phyloP scores from a whole-genome alignment of 2,888 invertebrate genomes.

The Zaprionus bogoriensis region DNA sequence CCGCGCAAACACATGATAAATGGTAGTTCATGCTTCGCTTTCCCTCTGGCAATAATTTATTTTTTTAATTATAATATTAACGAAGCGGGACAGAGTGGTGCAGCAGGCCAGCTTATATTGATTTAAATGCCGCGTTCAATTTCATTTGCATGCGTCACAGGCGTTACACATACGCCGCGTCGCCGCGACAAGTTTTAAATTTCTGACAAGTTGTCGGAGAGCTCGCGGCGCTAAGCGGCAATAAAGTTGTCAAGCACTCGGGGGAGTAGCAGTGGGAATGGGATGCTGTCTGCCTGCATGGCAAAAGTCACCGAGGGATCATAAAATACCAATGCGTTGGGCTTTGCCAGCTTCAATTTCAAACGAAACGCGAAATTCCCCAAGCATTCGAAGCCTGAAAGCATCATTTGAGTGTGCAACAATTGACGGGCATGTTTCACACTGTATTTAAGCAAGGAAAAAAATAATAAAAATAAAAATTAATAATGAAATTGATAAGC shows the following conservation, averaged over 20 bases:
- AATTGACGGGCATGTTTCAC: background rate
- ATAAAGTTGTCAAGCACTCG: constrained; percentile 29
- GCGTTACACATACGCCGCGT: constrained; percentile 21
- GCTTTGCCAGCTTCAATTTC: constrained; percentile 39
- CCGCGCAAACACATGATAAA: constrained; percentile 50
- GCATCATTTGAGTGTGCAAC: background rate
- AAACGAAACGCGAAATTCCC: background rate
- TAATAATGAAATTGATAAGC: no score
- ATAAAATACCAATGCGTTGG: constrained; percentile 39
- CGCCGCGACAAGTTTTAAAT: constrained; percentile 43
- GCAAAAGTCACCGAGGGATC: constrained; percentile 37
- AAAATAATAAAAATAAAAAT: no score
- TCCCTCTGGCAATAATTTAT: constrained; percentile 18
- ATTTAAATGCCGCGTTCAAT: constrained; percentile 39
- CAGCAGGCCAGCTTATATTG: constrained; percentile 23
- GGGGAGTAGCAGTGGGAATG: background rate
- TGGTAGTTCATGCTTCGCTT: constrained; percentile 30
- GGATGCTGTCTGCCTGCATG: background rate
- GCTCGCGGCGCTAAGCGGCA: constrained; percentile 43
- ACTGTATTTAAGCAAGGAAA: no score
- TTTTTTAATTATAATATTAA: constrained; percentile 34
- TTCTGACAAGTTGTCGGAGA: constrained; percentile 54
- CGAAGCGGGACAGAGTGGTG: no score
- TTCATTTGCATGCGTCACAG: constrained; percentile 13
- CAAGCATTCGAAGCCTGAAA: background rate